phyloP scores from a whole-genome alignment of 2,888 invertebrate genomes.

The Synanthedon formicaeformis region DNA sequence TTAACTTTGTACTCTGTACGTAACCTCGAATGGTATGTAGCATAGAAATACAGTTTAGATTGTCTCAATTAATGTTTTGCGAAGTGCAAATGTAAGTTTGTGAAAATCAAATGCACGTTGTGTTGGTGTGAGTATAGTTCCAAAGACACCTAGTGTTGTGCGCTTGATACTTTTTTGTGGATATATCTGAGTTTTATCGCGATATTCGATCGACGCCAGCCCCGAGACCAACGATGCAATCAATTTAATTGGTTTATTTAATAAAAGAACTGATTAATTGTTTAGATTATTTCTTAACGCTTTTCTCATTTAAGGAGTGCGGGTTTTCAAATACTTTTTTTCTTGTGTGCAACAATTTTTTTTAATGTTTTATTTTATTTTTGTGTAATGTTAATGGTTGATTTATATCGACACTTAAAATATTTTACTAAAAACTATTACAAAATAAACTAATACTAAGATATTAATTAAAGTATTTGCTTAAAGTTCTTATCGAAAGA shows the following conservation, averaged over 20 bases:
- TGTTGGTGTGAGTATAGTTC: constrained; percentile 38
- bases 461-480: no score
- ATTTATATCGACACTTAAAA: no score
- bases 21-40: not conserved
- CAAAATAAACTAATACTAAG: no score
- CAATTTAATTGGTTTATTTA: constrained; percentile 10
- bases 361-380: no score
- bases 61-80: not conserved
- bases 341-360: no score
- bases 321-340: no score
- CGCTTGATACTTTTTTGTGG: constrained; percentile 38
- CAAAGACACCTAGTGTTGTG: constrained; percentile 50
- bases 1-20: not conserved
- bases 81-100: constrained; percentile 21
- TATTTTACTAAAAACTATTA: no score
- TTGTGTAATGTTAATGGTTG: no score
- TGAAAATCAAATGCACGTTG: constrained; percentile 39
- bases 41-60: not conserved
- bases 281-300: not conserved
- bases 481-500: no score
- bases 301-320: not conserved
- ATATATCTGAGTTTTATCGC: constrained; percentile 23
- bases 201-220: constrained; percentile 12
- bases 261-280: constrained; percentile 2
- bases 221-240: constrained; percentile 8